Percentiles rank a stretch among this genome's conserved stretches.
Evolutionary conservation across 2,888 invertebrate species (phyloP).

Genomic region (Galeruca laticollis): DNA sequence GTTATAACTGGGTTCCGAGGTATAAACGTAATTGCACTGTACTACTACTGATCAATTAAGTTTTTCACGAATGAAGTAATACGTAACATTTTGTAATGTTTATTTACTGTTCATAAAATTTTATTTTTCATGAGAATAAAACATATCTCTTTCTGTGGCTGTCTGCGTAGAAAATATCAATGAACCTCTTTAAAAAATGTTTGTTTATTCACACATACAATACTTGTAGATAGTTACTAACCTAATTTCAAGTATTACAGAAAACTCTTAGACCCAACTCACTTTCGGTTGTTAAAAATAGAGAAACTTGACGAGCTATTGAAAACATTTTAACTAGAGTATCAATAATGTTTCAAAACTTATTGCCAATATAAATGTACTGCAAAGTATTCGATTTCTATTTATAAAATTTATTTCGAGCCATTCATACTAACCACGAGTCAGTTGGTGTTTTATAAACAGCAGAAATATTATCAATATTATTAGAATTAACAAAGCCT

Average conservation of each 20-base stretch:
- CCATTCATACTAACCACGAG: constrained; percentile 35
- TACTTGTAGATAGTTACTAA: neutral
- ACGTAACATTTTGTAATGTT: no score
- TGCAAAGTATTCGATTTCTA: constrained; percentile 40
- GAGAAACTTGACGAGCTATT: constrained; percentile 34
- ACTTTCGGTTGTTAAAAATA: constrained; percentile 36
- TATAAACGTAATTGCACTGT: no score
- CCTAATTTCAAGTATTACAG: constrained; percentile 12
- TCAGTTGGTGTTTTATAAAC: constrained; percentile 48
- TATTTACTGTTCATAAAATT: no score
- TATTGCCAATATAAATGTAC: constrained; percentile 38
- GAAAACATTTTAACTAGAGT: constrained; percentile 38
- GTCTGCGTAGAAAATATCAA: no score
- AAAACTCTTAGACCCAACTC: constrained; percentile 27
- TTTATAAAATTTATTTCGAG: constrained; percentile 48
- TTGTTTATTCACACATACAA: neutral
- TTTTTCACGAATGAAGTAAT: no score
- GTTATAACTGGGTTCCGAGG: no score
- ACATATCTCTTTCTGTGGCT: no score
- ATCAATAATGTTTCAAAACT: constrained; percentile 38
- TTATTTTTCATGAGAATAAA: no score
- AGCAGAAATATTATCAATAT: constrained; percentile 49
- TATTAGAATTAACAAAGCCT: constrained; percentile 48
- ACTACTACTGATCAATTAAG: no score
- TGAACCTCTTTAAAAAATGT: neutral